Conservation (phyloP, 1,140 invertebrate species). For the Cephus cinctus region DNA sequence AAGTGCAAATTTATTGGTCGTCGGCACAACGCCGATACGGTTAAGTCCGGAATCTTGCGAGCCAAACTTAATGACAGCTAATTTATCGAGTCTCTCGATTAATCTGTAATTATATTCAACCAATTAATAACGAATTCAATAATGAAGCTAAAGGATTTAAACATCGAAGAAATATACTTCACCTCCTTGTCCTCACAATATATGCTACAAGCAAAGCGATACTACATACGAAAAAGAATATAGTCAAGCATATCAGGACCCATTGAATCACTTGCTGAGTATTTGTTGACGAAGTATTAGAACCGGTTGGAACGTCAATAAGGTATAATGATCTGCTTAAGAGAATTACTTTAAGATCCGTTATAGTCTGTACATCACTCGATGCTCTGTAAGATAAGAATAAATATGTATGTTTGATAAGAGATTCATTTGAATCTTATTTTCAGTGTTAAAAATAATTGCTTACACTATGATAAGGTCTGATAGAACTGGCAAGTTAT, state of each 20-base stretch:
- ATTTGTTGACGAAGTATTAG: constrained; percentile 29
- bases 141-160: background rate
- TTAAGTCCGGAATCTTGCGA: constrained; percentile 62
- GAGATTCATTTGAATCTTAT: constrained; percentile 30
- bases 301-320: constrained; percentile 46
- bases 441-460: background rate
- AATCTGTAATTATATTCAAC: constrained; percentile 42
- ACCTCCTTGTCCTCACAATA: constrained; percentile 56
- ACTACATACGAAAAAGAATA: constrained; percentile 51
- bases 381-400: constrained; percentile 31
- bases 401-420: constrained; percentile 13
- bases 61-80: constrained; percentile 62
- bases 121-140: background rate
- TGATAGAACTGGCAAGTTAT: constrained; percentile 49
- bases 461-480: constrained; percentile 49
- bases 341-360: constrained; percentile 44
- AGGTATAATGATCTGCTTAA: constrained; percentile 40
- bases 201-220: constrained; percentile 53
- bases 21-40: constrained; percentile 60
- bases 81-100: constrained; percentile 57
- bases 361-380: constrained; percentile 48
- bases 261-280: constrained; percentile 44
- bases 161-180: constrained; percentile 23
- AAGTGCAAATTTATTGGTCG: constrained; percentile 66
- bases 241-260: constrained; percentile 54